Conservation (phyloP, 2,113 vertebrate species). For the Pterophyllum scalare region DNA sequence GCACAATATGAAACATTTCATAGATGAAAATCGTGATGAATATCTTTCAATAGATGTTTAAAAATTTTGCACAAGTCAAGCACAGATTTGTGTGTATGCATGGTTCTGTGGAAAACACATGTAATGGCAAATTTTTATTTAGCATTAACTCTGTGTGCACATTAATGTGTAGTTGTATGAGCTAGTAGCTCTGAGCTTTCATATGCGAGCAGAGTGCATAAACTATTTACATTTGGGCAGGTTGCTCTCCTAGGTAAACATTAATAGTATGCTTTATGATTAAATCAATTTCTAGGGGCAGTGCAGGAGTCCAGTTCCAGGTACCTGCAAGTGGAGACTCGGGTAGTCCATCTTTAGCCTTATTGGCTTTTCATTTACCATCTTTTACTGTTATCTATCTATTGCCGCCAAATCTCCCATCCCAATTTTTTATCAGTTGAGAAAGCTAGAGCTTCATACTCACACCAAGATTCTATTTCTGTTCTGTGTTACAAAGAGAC, state of each 20-base stretch:
- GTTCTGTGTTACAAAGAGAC: neutral
- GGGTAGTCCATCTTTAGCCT: neutral
- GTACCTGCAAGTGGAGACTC: neutral
- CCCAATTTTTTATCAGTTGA: neutral
- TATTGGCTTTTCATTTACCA: neutral
- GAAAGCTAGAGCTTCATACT: neutral
- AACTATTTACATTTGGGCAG: neutral
- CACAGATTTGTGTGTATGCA: neutral
- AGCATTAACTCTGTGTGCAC: neutral
- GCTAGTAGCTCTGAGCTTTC: neutral
- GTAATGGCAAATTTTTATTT: neutral
- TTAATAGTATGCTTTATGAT: constrained; percentile 5
- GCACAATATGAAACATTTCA: neutral
- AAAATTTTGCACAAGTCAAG: neutral
- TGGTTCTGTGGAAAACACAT: neutral
- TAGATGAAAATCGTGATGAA: neutral
- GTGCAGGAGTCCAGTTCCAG: neutral
- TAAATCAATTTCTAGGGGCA: neutral
- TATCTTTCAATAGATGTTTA: neutral
- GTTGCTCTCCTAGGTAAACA: neutral
- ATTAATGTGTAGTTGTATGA: neutral
- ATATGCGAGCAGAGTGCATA: neutral
- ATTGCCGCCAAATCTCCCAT: neutral
- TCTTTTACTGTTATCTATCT: neutral
- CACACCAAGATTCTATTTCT: neutral